Conservation (phyloP, 2,113 vertebrate genomes). For the Camelus dromedarius region DNA sequence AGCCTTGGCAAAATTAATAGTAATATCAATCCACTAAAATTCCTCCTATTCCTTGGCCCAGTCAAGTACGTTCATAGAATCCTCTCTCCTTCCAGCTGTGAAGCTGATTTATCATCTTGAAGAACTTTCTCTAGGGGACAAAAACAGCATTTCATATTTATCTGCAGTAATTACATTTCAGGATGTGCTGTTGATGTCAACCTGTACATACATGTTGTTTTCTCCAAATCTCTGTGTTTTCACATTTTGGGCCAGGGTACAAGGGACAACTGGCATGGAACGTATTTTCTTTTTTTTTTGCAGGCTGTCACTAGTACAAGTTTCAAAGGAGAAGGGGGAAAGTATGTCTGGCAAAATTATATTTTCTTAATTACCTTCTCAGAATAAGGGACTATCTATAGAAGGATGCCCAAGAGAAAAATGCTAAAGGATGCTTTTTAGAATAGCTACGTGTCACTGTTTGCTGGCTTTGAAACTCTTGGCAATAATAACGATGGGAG, state of each 20-base stretch:
- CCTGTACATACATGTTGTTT: not conserved
- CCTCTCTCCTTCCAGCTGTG: not conserved
- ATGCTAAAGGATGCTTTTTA: not conserved
- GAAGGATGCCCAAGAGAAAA: not conserved
- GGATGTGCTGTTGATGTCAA: not conserved
- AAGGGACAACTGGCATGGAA: not conserved
- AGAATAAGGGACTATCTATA: not conserved
- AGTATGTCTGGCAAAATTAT: not conserved
- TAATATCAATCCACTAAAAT: not conserved
- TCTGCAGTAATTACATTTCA: not conserved
- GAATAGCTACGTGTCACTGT: not conserved
- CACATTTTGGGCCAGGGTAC: not conserved
- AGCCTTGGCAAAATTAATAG: slow-evolving; percentile 24
- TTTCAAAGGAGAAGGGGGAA: not conserved
- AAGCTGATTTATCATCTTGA: slow-evolving; percentile 12
- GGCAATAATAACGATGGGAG: not conserved
- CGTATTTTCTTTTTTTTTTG: not conserved
- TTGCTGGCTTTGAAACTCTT: slow-evolving; percentile 43
- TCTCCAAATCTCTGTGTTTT: slow-evolving; percentile 24
- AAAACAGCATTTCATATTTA: not conserved
- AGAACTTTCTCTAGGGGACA: not conserved
- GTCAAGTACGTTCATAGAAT: not conserved
- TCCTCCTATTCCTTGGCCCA: not conserved
- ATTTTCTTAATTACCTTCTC: slow-evolving; percentile 68
- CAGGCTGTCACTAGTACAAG: slow-evolving; percentile 28